Conservation (phyloP, 2,797 vertebrate species). For the Acanthopagrus latus region DNA sequence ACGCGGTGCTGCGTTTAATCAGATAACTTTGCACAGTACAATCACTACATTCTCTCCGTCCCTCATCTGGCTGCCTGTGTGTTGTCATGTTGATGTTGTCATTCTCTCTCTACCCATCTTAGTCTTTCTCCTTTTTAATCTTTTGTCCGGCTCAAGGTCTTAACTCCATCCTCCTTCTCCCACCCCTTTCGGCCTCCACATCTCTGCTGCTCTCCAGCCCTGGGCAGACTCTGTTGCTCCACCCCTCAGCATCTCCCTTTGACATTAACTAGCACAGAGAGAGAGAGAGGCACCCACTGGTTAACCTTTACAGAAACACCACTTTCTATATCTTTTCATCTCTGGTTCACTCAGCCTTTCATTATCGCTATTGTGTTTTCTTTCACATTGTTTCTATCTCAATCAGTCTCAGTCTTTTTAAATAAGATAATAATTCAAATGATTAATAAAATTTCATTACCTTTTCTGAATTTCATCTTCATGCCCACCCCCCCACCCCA, state of each 20-base stretch:
- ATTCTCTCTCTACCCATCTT: slow-evolving; percentile 12
- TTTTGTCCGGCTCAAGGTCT: slow-evolving; percentile 36
- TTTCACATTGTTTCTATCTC: not conserved
- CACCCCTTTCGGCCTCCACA: slow-evolving; percentile 8
- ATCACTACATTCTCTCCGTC: slow-evolving; percentile 1
- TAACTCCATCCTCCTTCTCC: slow-evolving; percentile 18
- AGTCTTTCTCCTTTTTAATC: slow-evolving; percentile 13
- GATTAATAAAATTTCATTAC: not conserved
- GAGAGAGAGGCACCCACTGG: slow-evolving; percentile 53
- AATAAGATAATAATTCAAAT: slow-evolving; percentile 1
- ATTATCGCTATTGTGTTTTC: not conserved
- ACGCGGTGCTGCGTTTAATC: not conserved
- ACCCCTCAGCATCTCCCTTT: slow-evolving; percentile 18
- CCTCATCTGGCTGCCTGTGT: slow-evolving; percentile 5
- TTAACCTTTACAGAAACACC: slow-evolving; percentile 75
- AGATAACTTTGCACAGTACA: not conserved
- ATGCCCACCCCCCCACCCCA: not conserved
- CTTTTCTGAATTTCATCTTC: not conserved
- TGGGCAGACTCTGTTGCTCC: slow-evolving; percentile 36
- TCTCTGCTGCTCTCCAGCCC: slow-evolving; percentile 31
- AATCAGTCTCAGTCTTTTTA: slow-evolving; percentile 2
- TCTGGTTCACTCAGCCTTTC: slow-evolving; percentile 7
- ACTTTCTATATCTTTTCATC: slow-evolving; percentile 46
- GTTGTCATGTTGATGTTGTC: too few species aligned
- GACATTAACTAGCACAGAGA: slow-evolving; percentile 9